Conservation (phyloP, 2,113 vertebrate species). For the Fulmarus glacialis region DNA sequence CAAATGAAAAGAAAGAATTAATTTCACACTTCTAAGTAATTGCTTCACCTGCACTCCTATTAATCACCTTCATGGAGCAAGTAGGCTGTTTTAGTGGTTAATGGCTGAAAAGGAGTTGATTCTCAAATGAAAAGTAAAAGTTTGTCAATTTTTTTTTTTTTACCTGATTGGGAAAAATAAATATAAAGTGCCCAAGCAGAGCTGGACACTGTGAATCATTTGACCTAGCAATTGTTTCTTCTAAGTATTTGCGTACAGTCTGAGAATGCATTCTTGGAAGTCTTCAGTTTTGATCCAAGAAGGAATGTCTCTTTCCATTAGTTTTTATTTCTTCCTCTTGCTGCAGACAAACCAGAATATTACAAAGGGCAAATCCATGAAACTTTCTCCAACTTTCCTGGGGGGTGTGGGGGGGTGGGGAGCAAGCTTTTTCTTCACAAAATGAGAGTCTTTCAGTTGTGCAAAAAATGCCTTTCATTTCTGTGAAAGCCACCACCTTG, state of each 20-base stretch:
- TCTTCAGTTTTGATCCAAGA: neutral
- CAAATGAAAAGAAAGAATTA: neutral
- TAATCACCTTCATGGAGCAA: neutral
- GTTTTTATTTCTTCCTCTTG: constrained; percentile 1
- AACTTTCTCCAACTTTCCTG: neutral
- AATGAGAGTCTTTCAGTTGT: neutral
- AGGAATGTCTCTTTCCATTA: constrained; percentile 16
- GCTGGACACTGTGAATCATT: neutral
- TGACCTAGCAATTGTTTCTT: neutral
- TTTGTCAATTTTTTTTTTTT: neutral
- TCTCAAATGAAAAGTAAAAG: neutral
- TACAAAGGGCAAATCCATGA: neutral
- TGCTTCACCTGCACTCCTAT: neutral
- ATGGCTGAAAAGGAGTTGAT: neutral
- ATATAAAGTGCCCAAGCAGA: neutral
- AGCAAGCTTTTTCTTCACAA: neutral
- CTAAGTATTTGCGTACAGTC: neutral
- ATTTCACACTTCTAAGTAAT: neutral
- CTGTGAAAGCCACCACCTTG: neutral
- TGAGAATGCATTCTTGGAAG: neutral
- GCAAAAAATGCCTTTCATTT: neutral
- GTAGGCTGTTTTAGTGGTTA: neutral
- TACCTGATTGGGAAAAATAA: neutral
- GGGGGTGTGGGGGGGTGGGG: neutral
- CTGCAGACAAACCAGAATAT: neutral